A percentile compares a stretch with the other conserved stretches of the same genome.
Conservation (phyloP, 2,113 vertebrate species). For the Ahaetulla prasina region DNA sequence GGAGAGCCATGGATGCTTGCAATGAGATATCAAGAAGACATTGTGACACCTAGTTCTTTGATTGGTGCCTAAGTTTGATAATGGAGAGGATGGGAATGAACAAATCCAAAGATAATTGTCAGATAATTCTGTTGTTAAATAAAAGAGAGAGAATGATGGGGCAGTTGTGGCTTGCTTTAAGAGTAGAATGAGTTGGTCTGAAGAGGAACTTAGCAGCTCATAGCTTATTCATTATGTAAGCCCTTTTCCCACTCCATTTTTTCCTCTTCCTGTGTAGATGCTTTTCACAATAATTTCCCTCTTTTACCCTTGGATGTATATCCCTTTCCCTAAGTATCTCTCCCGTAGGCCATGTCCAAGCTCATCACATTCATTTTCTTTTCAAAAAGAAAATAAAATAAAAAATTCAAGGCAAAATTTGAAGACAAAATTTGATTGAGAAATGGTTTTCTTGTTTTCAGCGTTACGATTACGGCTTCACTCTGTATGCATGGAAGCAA, state of each 20-base stretch:
- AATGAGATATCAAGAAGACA: not conserved
- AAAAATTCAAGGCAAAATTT: not conserved
- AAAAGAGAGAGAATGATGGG: not conserved
- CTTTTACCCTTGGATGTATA: not conserved
- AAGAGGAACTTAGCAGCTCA: not conserved
- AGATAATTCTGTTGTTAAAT: not conserved
- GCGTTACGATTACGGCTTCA: not conserved
- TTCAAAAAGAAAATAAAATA: not conserved
- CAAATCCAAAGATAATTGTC: not conserved
- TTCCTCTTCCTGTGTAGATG: not conserved
- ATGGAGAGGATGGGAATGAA: not conserved
- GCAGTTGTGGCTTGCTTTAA: not conserved
- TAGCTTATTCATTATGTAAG: not conserved
- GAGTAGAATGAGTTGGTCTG: not conserved
- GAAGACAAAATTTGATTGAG: slow-evolving; percentile 12
- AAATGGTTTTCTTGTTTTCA: not conserved
- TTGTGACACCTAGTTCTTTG: not conserved
- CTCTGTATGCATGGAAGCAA: slow-evolving; percentile 31
- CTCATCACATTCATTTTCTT: not conserved
- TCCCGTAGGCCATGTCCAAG: not conserved
- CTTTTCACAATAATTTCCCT: not conserved
- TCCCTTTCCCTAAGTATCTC: not conserved
- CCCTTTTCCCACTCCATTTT: not conserved
- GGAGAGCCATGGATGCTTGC: not conserved
- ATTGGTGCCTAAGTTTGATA: not conserved